Conservation (phyloP, 2,888 invertebrate genomes). For the Nezara viridula region DNA sequence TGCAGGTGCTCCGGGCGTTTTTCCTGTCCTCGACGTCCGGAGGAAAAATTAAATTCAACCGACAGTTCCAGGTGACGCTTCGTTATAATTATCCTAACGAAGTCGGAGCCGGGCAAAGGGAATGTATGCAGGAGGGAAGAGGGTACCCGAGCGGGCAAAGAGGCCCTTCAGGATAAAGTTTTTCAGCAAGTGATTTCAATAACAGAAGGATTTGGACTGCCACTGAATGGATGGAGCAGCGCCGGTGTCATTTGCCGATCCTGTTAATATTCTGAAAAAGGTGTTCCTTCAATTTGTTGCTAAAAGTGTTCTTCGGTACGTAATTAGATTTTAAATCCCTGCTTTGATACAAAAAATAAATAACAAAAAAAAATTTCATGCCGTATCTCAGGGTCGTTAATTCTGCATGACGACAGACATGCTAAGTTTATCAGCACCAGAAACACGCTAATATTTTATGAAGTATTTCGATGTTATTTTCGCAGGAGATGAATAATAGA, state of each 20-base stretch:
- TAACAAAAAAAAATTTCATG: not conserved
- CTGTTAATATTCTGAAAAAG: constrained; percentile 18
- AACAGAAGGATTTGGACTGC: not conserved
- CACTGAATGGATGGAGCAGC: not conserved
- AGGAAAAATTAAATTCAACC: constrained; percentile 48
- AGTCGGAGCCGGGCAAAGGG: constrained; percentile 1
- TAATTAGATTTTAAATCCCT: not conserved
- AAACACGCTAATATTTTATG: not conserved
- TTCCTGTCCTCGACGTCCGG: not conserved
- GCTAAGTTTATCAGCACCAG: not conserved
- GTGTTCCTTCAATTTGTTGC: not conserved
- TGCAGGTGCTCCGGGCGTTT: constrained; percentile 31
- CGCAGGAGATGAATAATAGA: not conserved
- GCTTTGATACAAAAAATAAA: not conserved
- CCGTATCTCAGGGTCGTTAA: not conserved
- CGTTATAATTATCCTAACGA: constrained; percentile 43
- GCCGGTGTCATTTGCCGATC: not conserved
- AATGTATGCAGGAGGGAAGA: constrained; percentile 24
- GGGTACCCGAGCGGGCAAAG: constrained; percentile 10
- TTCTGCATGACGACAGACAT: constrained; percentile 14
- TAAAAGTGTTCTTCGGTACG: not conserved
- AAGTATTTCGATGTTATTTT: not conserved
- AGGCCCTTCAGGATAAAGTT: not conserved
- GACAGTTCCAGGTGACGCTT: constrained; percentile 48
- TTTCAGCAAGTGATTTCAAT: constrained; percentile 10